These are phyloP conservation scores for Drosophila limbata DNA, from an alignment of 2,888 invertebrate genomes.

Conservation along the genomic window DNA sequence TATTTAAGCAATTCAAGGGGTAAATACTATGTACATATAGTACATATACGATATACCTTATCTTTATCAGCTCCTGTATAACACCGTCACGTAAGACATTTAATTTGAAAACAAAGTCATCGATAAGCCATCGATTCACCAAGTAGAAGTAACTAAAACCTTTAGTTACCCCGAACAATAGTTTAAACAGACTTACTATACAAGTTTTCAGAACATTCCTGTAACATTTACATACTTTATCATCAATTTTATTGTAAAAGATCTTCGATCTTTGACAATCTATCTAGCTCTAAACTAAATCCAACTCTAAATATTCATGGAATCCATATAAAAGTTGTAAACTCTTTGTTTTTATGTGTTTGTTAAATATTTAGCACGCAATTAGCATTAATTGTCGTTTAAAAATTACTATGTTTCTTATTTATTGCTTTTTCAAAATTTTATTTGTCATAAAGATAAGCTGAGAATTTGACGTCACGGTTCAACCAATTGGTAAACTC, in stretches of 20 bases:
- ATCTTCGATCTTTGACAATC: background rate
- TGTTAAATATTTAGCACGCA: conserved; percentile 30
- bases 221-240: background rate
- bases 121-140: background rate
- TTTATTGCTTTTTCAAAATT: background rate
- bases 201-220: background rate
- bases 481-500: background rate
- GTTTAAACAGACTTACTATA: background rate
- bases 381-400: conserved; percentile 20
- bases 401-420: background rate
- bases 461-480: background rate
- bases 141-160: background rate
- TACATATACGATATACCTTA: conserved; percentile 7
- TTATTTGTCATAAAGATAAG: conserved; percentile 9
- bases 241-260: background rate
- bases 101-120: background rate
- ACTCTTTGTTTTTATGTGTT: background rate
- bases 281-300: background rate
- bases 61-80: conserved; percentile 7
- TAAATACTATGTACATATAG: background rate
- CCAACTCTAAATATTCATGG: background rate
- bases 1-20: conserved; percentile 11
- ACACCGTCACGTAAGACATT: background rate
- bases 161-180: background rate
- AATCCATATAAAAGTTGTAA: background rate